phyloP scores from a whole-genome alignment of 1,140 invertebrate species.

The Trypoxylus dichotomus region DNA sequence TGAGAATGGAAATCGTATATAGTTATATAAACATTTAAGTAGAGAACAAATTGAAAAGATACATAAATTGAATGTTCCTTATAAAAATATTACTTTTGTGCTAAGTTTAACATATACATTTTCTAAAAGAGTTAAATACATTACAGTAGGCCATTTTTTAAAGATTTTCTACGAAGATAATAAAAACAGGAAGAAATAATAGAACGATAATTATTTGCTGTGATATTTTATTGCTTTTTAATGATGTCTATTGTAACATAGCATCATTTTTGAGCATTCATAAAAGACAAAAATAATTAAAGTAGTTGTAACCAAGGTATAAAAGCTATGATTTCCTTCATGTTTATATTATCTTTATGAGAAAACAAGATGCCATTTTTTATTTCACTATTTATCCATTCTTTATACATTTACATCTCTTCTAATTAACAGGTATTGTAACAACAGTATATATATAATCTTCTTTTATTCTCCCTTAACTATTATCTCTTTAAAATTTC shows the following conservation, averaged over 20 bases:
- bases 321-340: neutral
- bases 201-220: neutral
- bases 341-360: conserved; percentile 3
- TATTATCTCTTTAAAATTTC: neutral
- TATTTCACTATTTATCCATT: conserved; percentile 23
- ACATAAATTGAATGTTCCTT: conserved; percentile 32
- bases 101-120: conserved; percentile 37
- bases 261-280: neutral
- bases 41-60: conserved; percentile 12
- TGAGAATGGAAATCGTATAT: neutral
- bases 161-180: conserved; percentile 17
- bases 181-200: conserved; percentile 2
- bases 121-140: conserved; percentile 41
- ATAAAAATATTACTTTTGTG: conserved; percentile 45
- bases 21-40: neutral
- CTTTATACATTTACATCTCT: conserved; percentile 24
- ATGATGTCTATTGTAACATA: neutral
- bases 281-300: too few species aligned
- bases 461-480: conserved; percentile 28
- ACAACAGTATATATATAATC: conserved; percentile 32
- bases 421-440: conserved; percentile 36
- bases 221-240: neutral
- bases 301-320: neutral
- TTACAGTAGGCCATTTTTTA: conserved; percentile 39
- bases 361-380: neutral